These are phyloP conservation scores for Falco berigora DNA, from an alignment of 2,797 vertebrate species.

Conservation along the genomic window DNA sequence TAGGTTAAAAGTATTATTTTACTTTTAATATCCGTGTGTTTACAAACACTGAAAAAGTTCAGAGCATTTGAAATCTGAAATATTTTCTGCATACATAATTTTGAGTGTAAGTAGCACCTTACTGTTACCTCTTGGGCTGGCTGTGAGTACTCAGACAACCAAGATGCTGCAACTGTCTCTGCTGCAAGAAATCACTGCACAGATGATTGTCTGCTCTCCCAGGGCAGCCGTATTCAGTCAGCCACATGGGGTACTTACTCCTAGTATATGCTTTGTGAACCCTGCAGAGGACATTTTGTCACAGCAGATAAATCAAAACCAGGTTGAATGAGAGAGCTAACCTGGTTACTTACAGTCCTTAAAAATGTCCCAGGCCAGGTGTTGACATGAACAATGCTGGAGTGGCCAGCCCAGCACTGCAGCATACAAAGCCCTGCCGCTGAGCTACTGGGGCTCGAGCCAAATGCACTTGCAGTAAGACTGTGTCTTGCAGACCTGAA, in stretches of 20 bases:
- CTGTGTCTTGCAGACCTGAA: neutral
- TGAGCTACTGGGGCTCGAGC: neutral
- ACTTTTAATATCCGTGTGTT: neutral
- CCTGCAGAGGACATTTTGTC: neutral
- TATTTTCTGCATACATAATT: neutral
- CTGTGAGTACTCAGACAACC: neutral
- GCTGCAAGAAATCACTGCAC: neutral
- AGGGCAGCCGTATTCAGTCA: neutral
- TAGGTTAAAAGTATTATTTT: neutral
- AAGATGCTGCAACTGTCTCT: neutral
- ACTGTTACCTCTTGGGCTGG: neutral
- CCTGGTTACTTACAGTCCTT: neutral
- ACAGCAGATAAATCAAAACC: neutral
- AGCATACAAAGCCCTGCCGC: neutral
- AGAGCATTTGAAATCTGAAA: neutral
- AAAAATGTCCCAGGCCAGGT: neutral
- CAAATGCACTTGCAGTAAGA: neutral
- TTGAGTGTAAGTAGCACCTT: neutral
- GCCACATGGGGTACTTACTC: accelerated
- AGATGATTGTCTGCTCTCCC: neutral
- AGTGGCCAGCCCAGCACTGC: too few species aligned
- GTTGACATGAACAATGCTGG: neutral
- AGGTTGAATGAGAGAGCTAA: neutral
- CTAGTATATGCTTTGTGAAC: neutral
- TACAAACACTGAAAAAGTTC: neutral